A percentile compares a stretch with the other conserved stretches of the same genome.
These are phyloP conservation scores for Brachymystax lenok DNA, from an alignment of 2,797 vertebrate genomes.

Conservation along the genomic window DNA sequence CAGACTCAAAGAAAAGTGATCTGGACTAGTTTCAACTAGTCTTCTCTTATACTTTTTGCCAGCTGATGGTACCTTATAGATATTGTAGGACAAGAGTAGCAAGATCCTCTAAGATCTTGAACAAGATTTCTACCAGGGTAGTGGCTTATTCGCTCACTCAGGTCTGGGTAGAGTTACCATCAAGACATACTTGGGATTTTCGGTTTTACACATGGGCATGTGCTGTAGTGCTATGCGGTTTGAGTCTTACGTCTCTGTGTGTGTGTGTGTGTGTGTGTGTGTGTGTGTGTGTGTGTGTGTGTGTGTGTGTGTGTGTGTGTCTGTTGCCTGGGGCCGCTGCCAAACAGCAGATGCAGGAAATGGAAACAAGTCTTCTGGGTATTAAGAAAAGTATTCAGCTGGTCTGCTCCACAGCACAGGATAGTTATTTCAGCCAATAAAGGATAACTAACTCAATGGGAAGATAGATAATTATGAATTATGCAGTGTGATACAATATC, in stretches of 20 bases:
- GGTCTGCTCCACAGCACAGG: constrained; percentile 22
- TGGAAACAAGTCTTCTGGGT: constrained; percentile 36
- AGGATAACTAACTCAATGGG: constrained; percentile 2
- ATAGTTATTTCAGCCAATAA: constrained; percentile 27
- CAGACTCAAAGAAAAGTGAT: too few relatives aligned
- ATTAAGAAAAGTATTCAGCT: constrained; percentile 29
- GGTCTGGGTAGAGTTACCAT: neutral
- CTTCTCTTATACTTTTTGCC: too few relatives aligned
- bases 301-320: neutral
- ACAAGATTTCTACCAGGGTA: neutral
- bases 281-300: neutral
- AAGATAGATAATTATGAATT: constrained; percentile 15
- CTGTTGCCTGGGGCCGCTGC: constrained; percentile 14
- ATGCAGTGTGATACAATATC: constrained; percentile 22
- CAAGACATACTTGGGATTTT: neutral
- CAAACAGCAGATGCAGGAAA: constrained; percentile 49
- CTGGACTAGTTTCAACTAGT: too few relatives aligned
- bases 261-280: neutral
- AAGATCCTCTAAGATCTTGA: neutral
- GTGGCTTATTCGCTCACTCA: neutral
- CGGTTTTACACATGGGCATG: neutral
- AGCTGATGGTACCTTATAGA: too few relatives aligned
- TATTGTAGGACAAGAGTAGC: too few relatives aligned
- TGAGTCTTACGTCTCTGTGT: neutral
- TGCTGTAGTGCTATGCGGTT: neutral